Evolutionary conservation across 2,113 vertebrate genomes (phyloP), one percentile per base, ranked within the genome.

Genomic region (Xiphophorus couchianus): DNA sequence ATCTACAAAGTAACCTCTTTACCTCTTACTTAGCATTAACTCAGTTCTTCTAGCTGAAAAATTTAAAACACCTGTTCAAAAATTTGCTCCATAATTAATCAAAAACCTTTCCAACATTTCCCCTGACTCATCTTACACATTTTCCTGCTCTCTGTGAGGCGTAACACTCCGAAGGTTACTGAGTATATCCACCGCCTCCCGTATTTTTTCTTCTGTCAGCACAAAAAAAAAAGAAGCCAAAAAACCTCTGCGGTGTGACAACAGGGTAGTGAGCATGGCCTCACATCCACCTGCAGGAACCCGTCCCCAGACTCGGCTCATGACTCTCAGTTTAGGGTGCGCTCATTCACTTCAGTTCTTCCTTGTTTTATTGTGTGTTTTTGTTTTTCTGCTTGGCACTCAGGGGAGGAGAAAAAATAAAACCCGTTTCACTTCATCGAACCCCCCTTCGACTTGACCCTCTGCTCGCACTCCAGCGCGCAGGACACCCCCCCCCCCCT

Each of bases 281-380:
- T 28, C 39, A 3, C 44, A 42, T 42, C 37, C 44, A 62, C 30
- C 29, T 44, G 69, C 39, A 61, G 68, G 17, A 19, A 48, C 14
- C 14, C 44, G 35, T 51, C 14, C 37, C 17, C 15, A 61, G 48
- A 10, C 75, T 69, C 58, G 80, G 62, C 74, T 61, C 39, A 31
- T 33, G 60, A 76, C 71, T 68, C 63, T 79, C 42, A 2, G 33
- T 81, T 88, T 80, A 48, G 76, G 60, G 77, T 70, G 54, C 60
- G 63, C 51, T 78, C 75, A 80, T 74, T 81, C 69, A 64, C 22
- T 83, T 69, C 5, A 13, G 1, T 42, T 60, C n/a, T n/a, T 60
- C 69, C 63, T 70, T 27, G 14, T 78, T 86, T 80, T 84, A 78
- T 88, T 89, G 75, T 85, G 62, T 65, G 66, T 66, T 66, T 69